These are phyloP conservation scores for Eupithecia pulchellata DNA, from an alignment of 2,888 invertebrate species.

Conservation along the genomic window DNA sequence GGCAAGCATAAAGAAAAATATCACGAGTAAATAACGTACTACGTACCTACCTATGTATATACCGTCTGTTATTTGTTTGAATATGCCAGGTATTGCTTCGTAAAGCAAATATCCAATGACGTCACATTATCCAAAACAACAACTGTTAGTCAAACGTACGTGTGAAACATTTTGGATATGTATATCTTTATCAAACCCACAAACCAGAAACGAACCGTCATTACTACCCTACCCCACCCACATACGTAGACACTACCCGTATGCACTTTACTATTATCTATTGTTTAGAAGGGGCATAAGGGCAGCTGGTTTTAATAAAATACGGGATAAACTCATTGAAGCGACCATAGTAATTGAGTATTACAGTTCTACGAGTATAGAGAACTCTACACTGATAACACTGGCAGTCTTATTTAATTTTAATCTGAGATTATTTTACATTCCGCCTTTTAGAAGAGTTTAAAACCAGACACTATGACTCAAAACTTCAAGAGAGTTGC, in stretches of 20 bases:
- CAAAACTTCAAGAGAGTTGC: background rate
- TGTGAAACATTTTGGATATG: conserved; percentile 1
- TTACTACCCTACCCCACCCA: conserved; percentile 35
- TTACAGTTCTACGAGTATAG: background rate
- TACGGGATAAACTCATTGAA: conserved; percentile 1
- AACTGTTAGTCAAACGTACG: conserved; percentile 9
- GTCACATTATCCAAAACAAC: conserved; percentile 18
- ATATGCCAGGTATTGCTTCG: conserved; percentile 1
- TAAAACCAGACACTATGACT: no score
- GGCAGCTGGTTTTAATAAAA: conserved; percentile 31
- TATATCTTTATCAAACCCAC: conserved; percentile 11
- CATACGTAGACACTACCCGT: conserved; percentile 47
- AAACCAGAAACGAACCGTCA: conserved; percentile 15
- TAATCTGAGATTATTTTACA: background rate
- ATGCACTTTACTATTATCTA: conserved; percentile 52
- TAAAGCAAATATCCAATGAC: conserved; percentile 20
- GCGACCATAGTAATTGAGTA: background rate
- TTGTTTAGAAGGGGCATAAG: conserved; percentile 48
- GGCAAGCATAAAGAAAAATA: no score
- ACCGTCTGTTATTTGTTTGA: conserved; percentile 1
- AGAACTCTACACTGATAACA: background rate
- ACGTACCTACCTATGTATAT: background rate
- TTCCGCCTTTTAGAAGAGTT: background rate
- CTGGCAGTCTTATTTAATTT: background rate
- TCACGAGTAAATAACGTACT: background rate